Evolutionary conservation across 1,140 invertebrate genomes (phyloP).

Genomic region (Bathynomus jamesi): DNA sequence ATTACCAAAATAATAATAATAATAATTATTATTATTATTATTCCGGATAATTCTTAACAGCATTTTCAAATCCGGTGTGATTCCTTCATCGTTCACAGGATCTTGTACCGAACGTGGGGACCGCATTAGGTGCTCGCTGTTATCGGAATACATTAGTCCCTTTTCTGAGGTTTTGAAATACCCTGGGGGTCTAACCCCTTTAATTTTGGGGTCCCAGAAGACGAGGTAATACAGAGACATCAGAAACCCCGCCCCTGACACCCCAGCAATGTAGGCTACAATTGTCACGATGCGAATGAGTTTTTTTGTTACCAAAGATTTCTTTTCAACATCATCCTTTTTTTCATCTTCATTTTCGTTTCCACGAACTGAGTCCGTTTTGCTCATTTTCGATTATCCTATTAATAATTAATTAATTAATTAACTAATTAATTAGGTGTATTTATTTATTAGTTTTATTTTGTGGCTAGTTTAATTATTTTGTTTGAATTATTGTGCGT

Average conservation of each 20-base stretch:
- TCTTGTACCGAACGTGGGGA: too few species aligned
- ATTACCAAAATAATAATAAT: background rate
- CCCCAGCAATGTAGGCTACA: background rate
- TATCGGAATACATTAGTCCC: too few species aligned
- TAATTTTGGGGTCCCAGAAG: constrained; percentile 73
- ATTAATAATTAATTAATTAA: too few species aligned
- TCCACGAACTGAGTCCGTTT: background rate
- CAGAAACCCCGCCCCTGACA: constrained; percentile 5
- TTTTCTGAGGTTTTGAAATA: background rate
- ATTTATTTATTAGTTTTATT: too few species aligned
- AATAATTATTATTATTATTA: background rate
- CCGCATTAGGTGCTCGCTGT: too few species aligned
- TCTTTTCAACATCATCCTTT: constrained; percentile 49
- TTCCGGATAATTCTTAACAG: background rate
- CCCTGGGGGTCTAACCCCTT: constrained; percentile 19
- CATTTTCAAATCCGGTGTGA: background rate
- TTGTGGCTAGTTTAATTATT: too few species aligned
- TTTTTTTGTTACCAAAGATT: constrained; percentile 73
- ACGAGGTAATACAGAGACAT: constrained; percentile 52
- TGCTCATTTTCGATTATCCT: too few species aligned
- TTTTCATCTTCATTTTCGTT: background rate
- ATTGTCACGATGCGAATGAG: constrained; percentile 83
- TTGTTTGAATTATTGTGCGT: too few species aligned
- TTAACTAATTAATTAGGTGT: too few species aligned
- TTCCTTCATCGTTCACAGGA: background rate